Base-by-base conservation (phyloP, 2,113 vertebrate genomes). In the Sigmodon hispidus region DNA sequence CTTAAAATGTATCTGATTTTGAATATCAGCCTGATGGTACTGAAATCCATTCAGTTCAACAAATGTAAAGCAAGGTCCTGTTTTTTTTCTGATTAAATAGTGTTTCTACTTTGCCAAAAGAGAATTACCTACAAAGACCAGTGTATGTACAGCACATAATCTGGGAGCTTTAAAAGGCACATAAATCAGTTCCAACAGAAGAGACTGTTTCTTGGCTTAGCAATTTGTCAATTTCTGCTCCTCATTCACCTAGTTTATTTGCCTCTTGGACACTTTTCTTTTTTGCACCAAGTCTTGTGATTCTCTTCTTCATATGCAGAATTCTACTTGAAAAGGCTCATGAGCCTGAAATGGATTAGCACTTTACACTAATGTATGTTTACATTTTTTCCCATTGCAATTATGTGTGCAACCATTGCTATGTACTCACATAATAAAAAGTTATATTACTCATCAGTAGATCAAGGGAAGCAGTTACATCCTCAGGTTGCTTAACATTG, bases 101-200 rank as follows among this genome's bases (percentile, higher is more conserved):
- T 22, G 55, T 16, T 36, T n/a, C 45, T 31, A 40, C 29, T 70
- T 65, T 83, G 70, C 87, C 86, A 17, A 40, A 15, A 48, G 40
- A 5, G 36, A 50, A 19, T 22, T 79, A 11, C 43, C 24, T 50
- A 31, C 40, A 48, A 57, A 55, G 22, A 50, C 9, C 16, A 43
- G 29, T 43, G 1, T 85, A 26, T 45, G 57, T 7, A 29, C 11
- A 19, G 19, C 11, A 2, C 5, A 31, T 31, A 31, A 63, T 13
- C 52, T 26, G 55, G 31, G 10, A 26, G 55, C 57, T 72, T 55
- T 9, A 24, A 45, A 12, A 15, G n/a, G 6, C 24, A 1, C 15
- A 11, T 5, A 16, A n/a, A 43, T 86, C 21, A 22, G 9, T 34
- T 43, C 2, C 0, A 2, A 10, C 3, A 1, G 1, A 12, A 15